Evolutionary conservation across 2,797 vertebrate species (phyloP), one percentile per base, ranked within the genome.

Genomic region (Anableps anableps): DNA sequence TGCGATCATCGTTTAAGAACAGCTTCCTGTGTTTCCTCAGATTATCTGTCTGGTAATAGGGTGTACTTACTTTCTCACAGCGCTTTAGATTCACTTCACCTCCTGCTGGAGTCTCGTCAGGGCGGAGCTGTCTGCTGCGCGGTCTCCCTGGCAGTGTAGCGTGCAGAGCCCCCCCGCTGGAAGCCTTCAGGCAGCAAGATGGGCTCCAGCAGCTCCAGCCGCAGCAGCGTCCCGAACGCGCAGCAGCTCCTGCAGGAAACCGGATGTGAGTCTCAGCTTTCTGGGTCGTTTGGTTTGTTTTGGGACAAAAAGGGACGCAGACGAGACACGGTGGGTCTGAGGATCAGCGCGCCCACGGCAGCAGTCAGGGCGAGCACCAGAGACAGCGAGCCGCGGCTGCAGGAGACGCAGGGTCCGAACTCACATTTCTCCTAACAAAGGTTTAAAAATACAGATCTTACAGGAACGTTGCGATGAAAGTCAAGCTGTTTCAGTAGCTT

Each of bases 221-320:
- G 93, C 1, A 43, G 82, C 38, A 60, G 70, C 70, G 74, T 95
- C 70, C 95, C 94, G 1, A 29, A 93, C 16, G 90, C 75, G 1
- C 80, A 88, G 60, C 66, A 92, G 78, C 88, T 96, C 64, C 86
- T 95, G 78, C 51, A 88, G 64, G 92, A 96, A 79, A 95, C 95
- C 0, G 95, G 94, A 3, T 95, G 95, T 96, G 86, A 95, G 94
- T 89, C 14, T 9, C 0, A 1, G 0, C 26, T 16, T 43, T 66
- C 9, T 43, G 3, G 0, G 0, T 71, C 23, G 2, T 64, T 60
- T 50, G 2, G 10, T 73, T 34, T 43, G 0, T 71, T 47, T 51
- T 13, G 19, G 21, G 26, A 23, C 8, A n/a, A n/a, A n/a, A n/a
- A n/a, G n/a, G n/a, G n/a, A n/a, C n/a, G n/a, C n/a, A n/a, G n/a